Percentiles rank a stretch among this genome's conserved stretches.
Conservation (phyloP, 2,888 invertebrate species). For the Ophonus ardosiacus region DNA sequence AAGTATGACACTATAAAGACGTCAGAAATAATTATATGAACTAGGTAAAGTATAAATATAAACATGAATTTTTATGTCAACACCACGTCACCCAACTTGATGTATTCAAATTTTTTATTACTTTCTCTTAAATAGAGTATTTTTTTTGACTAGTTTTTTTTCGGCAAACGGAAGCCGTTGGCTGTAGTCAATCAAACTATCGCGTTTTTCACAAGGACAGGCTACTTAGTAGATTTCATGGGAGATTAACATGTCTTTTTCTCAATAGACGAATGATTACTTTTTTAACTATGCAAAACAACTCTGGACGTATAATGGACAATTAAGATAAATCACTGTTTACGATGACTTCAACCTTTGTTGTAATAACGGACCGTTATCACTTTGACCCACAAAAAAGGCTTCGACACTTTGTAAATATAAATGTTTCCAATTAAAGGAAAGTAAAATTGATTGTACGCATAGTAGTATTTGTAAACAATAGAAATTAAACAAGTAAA, state of each 20-base stretch:
- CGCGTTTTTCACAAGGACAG: slow-evolving; percentile 33
- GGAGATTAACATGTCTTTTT: slow-evolving; percentile 34
- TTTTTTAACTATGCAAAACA: slow-evolving; percentile 5
- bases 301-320: slow-evolving; percentile 36
- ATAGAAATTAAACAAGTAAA: no score
- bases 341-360: slow-evolving; percentile 27
- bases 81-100: no score
- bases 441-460: no score
- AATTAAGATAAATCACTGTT: slow-evolving; percentile 26
- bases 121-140: no score
- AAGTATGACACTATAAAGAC: no score
- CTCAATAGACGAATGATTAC: slow-evolving; percentile 14
- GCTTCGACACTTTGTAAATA: not conserved
- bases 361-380: not conserved
- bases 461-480: no score
- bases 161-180: slow-evolving; percentile 27
- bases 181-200: slow-evolving; percentile 6
- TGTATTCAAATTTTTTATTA: no score
- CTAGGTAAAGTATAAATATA: no score
- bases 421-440: no score
- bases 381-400: slow-evolving; percentile 29
- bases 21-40: no score
- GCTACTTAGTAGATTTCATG: slow-evolving; percentile 6
- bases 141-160: not conserved
- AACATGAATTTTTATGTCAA: no score